These are phyloP conservation scores for Ondatra zibethicus DNA, from an alignment of 2,113 vertebrate species.

Conservation along the genomic window DNA sequence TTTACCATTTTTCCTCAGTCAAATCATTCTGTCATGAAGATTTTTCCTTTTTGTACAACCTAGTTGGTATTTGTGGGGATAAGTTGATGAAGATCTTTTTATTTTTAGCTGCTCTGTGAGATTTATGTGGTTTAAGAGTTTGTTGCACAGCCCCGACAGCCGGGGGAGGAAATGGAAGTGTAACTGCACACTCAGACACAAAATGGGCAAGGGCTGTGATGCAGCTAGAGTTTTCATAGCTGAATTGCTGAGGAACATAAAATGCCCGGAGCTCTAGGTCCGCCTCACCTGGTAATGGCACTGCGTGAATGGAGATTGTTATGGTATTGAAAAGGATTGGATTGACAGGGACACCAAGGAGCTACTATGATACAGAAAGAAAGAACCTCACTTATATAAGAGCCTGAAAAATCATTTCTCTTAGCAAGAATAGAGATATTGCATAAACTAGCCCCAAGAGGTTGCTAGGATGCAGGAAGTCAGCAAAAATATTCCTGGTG, in stretches of 20 bases:
- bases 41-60: slow-evolving; percentile 11
- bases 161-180: background rate
- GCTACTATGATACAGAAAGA: background rate
- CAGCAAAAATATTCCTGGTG: background rate
- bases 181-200: background rate
- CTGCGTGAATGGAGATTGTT: background rate
- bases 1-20: background rate
- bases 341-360: background rate
- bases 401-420: slow-evolving; percentile 8
- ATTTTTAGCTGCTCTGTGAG: slow-evolving; percentile 20
- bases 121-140: slow-evolving; percentile 51
- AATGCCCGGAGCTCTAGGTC: slow-evolving; percentile 9
- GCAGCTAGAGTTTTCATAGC: background rate
- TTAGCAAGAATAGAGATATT: background rate
- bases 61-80: slow-evolving; percentile 14
- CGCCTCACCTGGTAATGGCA: background rate
- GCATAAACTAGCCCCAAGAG: background rate
- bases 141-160: background rate
- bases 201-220: background rate
- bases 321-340: background rate
- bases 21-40: background rate
- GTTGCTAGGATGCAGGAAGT: background rate
- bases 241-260: slow-evolving; percentile 18
- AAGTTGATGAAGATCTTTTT: slow-evolving; percentile 18
- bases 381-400: background rate